Evolutionary conservation across 2,113 vertebrate species (phyloP).

Genomic region (Lathamus discolor): DNA sequence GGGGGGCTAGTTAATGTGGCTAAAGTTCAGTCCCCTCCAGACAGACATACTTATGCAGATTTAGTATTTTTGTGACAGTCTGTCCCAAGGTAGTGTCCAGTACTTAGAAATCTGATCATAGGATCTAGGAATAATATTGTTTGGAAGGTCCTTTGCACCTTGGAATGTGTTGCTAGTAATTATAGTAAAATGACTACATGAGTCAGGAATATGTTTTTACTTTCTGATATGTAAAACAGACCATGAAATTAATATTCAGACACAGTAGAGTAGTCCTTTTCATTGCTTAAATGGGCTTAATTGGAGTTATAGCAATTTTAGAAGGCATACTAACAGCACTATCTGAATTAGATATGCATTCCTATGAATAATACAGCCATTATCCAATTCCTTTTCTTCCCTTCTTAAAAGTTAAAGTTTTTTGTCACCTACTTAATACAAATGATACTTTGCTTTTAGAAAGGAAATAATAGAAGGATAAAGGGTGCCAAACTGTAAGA

Average conservation of each 20-base stretch:
- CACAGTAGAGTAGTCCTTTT: slow-evolving; percentile 19
- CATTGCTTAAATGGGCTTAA: slow-evolving; percentile 59
- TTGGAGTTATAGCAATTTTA: slow-evolving; percentile 53
- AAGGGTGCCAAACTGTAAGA: background rate
- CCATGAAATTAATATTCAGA: slow-evolving; percentile 49
- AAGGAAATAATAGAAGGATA: background rate
- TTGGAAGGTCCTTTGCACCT: background rate
- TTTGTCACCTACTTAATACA: slow-evolving; percentile 7
- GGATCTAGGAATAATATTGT: background rate
- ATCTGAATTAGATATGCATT: slow-evolving; percentile 5
- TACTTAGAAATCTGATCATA: background rate
- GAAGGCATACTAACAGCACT: slow-evolving; percentile 4
- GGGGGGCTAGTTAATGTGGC: background rate
- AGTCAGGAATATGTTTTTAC: slow-evolving; percentile 23
- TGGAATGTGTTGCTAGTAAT: background rate
- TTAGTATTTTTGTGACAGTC: background rate
- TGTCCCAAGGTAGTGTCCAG: background rate
- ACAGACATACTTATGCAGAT: background rate
- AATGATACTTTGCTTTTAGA: background rate
- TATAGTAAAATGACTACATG: background rate
- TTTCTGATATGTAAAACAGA: slow-evolving; percentile 26
- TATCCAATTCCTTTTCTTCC: background rate
- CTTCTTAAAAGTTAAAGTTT: background rate
- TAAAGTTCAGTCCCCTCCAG: background rate
- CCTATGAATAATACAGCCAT: slow-evolving; percentile 38